Evolutionary conservation across 2,113 vertebrate species (phyloP).

Genomic region (Oenanthe melanoleuca): DNA sequence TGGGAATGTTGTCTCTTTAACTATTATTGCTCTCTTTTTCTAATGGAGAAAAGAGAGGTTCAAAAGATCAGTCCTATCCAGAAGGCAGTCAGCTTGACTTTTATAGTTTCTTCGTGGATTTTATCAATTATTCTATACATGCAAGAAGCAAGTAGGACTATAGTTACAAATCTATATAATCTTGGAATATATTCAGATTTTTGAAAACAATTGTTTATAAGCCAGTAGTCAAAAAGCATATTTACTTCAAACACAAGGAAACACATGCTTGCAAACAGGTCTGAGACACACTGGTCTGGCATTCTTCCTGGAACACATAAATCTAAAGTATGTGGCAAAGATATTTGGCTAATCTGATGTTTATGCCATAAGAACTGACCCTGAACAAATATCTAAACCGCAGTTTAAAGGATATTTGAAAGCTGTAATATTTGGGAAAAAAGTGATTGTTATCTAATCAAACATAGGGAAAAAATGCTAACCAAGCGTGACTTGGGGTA

Average conservation of each 20-base stretch:
- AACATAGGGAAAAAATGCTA: background rate
- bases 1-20: background rate
- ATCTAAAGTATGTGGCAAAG: background rate
- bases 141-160: background rate
- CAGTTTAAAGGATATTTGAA: background rate
- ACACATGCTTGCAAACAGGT: background rate
- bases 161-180: background rate
- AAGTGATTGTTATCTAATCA: background rate
- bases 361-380: background rate
- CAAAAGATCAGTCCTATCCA: background rate
- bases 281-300: background rate
- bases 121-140: background rate
- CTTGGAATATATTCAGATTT: background rate
- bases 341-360: background rate
- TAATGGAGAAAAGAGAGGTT: background rate
- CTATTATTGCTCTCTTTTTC: background rate
- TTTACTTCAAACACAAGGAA: background rate
- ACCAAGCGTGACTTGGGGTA: background rate
- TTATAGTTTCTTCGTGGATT: background rate
- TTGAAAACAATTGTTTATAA: background rate
- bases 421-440: background rate
- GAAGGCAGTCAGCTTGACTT: background rate
- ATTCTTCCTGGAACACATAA: accelerated
- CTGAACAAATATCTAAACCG: background rate
- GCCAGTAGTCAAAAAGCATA: background rate